Percentiles rank a stretch among this genome's conserved stretches.
Evolutionary conservation across 2,888 invertebrate species (phyloP).

Genomic region (Trisateles emortualis): DNA sequence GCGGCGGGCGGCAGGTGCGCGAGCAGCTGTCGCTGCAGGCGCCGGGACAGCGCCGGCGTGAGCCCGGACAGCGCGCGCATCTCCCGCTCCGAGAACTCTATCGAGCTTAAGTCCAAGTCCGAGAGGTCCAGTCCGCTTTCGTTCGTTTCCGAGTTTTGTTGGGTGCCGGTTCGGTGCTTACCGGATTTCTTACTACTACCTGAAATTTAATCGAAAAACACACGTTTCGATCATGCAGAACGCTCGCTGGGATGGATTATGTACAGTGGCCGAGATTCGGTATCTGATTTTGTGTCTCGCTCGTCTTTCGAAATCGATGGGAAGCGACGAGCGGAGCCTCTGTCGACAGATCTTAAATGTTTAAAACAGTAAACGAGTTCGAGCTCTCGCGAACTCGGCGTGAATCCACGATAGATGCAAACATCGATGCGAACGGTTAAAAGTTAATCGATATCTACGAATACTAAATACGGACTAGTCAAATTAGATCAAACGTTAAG

Average conservation of each 20-base stretch:
- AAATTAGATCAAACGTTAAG: constrained; percentile 77
- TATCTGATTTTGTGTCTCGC: constrained; percentile 32
- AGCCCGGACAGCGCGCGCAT: constrained; percentile 89
- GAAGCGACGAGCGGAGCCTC: constrained; percentile 32
- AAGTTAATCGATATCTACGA: constrained; percentile 74
- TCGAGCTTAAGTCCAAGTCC: constrained; percentile 89
- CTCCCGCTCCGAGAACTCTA: constrained; percentile 90
- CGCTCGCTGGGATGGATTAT: constrained; percentile 81
- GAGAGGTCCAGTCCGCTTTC: constrained; percentile 83
- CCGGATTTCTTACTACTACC: constrained; percentile 80
- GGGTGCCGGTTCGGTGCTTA: constrained; percentile 65
- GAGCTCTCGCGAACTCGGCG: constrained; percentile 17
- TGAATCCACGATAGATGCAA: constrained; percentile 48
- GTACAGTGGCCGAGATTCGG: constrained; percentile 68
- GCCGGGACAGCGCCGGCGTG: constrained; percentile 90
- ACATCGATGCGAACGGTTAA: constrained; percentile 73
- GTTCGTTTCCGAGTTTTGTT: constrained; percentile 52
- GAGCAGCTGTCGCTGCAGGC: constrained; percentile 90
- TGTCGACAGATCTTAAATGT: constrained; percentile 18
- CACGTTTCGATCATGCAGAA: constrained; percentile 86
- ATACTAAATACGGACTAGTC: constrained; percentile 63
- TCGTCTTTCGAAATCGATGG: constrained; percentile 28
- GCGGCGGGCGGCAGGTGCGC: constrained; percentile 91
- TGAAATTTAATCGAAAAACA: constrained; percentile 85
- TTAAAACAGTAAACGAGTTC: constrained; percentile 16